phyloP scores from a whole-genome alignment of 2,797 vertebrate species.

The Arnoldichthys spilopterus region DNA sequence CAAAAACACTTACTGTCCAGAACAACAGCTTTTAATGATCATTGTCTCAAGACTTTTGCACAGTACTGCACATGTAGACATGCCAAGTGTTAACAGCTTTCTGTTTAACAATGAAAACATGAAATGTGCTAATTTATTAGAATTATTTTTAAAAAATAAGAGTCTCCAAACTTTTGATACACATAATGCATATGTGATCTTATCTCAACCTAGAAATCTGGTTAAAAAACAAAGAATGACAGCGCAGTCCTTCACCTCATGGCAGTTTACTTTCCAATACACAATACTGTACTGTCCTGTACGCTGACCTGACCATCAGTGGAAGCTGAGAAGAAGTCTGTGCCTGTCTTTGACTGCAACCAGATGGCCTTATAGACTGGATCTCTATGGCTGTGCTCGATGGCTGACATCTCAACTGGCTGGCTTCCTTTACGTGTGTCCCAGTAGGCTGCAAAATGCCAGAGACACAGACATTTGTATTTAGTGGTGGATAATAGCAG shows the following conservation, averaged over 20 bases:
- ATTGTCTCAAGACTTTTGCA: too few relatives aligned
- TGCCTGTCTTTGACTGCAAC: constrained; percentile 94
- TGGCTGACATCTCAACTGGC: constrained; percentile 83
- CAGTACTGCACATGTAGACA: too few relatives aligned
- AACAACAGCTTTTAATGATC: too few relatives aligned
- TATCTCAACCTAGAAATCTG: background rate
- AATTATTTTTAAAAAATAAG: too few relatives aligned
- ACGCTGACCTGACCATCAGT: constrained; percentile 89
- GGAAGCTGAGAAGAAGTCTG: constrained; percentile 89
- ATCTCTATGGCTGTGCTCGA: constrained; percentile 90
- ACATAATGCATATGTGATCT: background rate
- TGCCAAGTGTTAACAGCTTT: too few relatives aligned
- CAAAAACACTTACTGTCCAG: too few relatives aligned
- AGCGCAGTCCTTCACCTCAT: background rate
- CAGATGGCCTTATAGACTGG: constrained; percentile 91
- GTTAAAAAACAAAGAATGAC: too few relatives aligned
- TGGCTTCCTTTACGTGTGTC: constrained; percentile 89
- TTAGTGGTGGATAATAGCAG: background rate
- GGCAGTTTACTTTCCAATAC: background rate
- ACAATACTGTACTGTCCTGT: background rate
- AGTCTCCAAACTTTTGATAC: too few relatives aligned
- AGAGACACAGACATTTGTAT: background rate
- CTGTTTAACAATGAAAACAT: too few relatives aligned
- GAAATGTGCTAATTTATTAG: too few relatives aligned
- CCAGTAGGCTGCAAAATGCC: constrained; percentile 83